A percentile compares a stretch with the other conserved stretches of the same genome.
phyloP scores from a whole-genome alignment of 2,797 vertebrate species.

The Nyctalus aviator region DNA sequence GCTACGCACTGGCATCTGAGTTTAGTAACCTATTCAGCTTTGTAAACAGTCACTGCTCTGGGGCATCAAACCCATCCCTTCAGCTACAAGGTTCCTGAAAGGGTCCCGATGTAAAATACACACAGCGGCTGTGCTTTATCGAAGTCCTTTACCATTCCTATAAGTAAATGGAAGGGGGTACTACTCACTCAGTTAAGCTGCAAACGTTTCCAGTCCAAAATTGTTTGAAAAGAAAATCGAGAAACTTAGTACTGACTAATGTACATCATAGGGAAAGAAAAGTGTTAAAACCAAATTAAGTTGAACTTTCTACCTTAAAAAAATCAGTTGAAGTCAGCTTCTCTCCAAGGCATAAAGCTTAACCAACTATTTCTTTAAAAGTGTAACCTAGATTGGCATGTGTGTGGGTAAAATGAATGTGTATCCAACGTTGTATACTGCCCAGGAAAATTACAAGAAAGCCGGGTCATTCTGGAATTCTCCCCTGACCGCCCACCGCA shows the following conservation, averaged over 20 bases:
- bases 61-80: background rate
- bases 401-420: background rate
- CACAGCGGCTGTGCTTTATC: rapidly evolving
- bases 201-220: background rate
- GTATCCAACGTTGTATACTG: background rate
- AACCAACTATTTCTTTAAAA: background rate
- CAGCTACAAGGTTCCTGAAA: background rate
- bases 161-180: background rate
- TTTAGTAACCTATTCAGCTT: background rate
- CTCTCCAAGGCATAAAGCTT: conserved; percentile 42
- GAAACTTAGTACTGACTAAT: background rate
- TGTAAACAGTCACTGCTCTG: background rate
- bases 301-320: conserved; percentile 5
- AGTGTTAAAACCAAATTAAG: conserved; percentile 17
- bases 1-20: background rate
- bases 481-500: background rate
- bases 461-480: background rate
- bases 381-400: background rate
- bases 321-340: conserved; percentile 41
- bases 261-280: background rate
- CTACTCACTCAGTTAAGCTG: background rate
- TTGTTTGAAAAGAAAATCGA: conserved; percentile 47
- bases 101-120: background rate
- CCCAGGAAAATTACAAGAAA: conserved; percentile 6
- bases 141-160: background rate